Conservation (phyloP, 2,888 invertebrate species). For the Drosophila mulleri region DNA sequence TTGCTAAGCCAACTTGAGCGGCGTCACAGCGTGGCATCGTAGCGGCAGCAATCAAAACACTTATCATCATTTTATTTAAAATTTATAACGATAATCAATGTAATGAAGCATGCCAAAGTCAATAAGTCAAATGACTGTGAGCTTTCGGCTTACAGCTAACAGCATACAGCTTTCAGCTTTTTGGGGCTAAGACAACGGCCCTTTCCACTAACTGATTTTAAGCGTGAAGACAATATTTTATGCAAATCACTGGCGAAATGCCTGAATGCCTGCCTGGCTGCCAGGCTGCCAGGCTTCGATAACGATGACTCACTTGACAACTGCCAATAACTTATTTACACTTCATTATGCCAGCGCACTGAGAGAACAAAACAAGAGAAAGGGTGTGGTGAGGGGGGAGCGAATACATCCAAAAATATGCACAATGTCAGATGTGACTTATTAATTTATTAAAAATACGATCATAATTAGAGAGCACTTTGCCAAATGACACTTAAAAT, state of each 20-base stretch:
- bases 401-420: constrained; percentile 57
- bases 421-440: constrained; percentile 66
- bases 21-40: constrained; percentile 11
- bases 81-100: constrained; percentile 80
- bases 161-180: constrained; percentile 26
- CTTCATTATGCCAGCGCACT: constrained; percentile 67
- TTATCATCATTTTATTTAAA: constrained; percentile 81
- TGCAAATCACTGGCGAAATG: constrained; percentile 72
- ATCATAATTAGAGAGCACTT: constrained; percentile 80
- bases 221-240: constrained; percentile 69
- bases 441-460: constrained; percentile 80
- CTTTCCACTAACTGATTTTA: constrained; percentile 1
- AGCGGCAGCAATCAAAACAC: constrained; percentile 59
- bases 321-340: constrained; percentile 82
- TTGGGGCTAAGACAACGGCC: not conserved
- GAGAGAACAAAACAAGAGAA: not conserved
- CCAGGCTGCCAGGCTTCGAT: constrained; percentile 49
- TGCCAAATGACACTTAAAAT: constrained; percentile 80
- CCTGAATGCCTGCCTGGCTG: constrained; percentile 20
- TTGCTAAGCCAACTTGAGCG: constrained; percentile 62
- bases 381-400: not conserved
- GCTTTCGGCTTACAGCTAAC: constrained; percentile 28
- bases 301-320: constrained; percentile 79
- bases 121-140: constrained; percentile 79
- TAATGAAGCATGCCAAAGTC: constrained; percentile 78